These are phyloP conservation scores for Mus minutoides DNA, from an alignment of 2,797 vertebrate genomes.

Conservation along the genomic window DNA sequence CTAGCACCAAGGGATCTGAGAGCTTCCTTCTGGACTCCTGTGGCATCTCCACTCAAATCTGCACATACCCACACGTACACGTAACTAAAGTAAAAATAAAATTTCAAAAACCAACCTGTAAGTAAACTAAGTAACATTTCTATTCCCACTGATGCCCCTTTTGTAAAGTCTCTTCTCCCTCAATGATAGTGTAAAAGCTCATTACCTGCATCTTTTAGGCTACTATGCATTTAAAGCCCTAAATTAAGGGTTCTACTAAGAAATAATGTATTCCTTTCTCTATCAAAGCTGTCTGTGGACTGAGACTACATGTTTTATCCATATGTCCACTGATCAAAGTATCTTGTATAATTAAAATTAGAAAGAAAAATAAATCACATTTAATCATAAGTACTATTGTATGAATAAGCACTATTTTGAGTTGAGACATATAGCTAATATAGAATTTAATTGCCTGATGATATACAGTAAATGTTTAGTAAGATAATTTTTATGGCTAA, in stretches of 20 bases:
- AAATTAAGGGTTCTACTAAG: constrained; percentile 24
- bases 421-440: background rate
- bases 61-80: background rate
- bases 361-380: constrained; percentile 44
- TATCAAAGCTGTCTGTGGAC: constrained; percentile 14
- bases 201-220: constrained; percentile 32
- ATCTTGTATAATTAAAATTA: constrained; percentile 47
- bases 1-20: background rate
- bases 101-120: background rate
- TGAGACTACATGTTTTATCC: constrained; percentile 7
- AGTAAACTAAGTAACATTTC: constrained; percentile 59
- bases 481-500: constrained; percentile 14
- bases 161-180: constrained; percentile 34
- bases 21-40: background rate
- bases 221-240: constrained; percentile 21
- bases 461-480: constrained; percentile 4
- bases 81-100: background rate
- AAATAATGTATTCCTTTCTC: constrained; percentile 63
- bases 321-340: constrained; percentile 23
- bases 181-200: constrained; percentile 35
- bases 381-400: background rate
- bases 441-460: constrained; percentile 5
- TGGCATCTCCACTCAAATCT: background rate
- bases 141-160: constrained; percentile 7
- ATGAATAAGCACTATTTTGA: constrained; percentile 37